Evolutionary conservation across 1,140 invertebrate genomes (phyloP).

Genomic region (Sycobia sp.): DNA sequence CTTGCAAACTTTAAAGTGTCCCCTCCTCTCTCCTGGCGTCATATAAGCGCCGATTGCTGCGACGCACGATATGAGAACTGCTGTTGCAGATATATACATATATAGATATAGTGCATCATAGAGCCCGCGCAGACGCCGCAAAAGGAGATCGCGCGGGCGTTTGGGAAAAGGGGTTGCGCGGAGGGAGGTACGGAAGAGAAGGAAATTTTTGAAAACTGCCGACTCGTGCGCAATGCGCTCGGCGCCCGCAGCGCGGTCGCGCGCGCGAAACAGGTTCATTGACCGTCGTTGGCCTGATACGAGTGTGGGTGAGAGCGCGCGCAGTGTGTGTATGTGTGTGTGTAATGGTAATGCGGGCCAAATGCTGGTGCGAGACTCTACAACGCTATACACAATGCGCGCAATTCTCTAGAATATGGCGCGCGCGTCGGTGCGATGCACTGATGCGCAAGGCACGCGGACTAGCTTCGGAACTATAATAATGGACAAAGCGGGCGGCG

Average conservation of each 20-base stretch:
- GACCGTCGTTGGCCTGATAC: conserved; percentile 23
- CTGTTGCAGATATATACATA: no score
- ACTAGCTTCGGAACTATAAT: conserved; percentile 2
- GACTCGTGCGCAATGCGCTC: neutral
- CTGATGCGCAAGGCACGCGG: no score
- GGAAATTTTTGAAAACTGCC: conserved; percentile 5
- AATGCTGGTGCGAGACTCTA: conserved; percentile 1
- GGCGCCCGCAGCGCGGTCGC: no score
- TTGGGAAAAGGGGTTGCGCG: no score
- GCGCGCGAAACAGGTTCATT: conserved; percentile 12
- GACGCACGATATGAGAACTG: no score
- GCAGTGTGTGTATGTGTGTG: no score
- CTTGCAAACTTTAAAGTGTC: no score
- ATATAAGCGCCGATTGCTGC: no score
- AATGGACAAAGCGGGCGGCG: conserved; percentile 22
- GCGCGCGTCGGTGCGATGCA: neutral
- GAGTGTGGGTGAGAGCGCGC: conserved; percentile 13
- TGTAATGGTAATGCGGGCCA: conserved; percentile 22
- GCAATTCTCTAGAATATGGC: neutral
- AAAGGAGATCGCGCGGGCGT: no score
- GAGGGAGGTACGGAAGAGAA: neutral
- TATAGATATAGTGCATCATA: no score
- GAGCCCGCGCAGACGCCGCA: no score
- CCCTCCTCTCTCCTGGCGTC: no score
- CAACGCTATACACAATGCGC: neutral